Evolutionary conservation across 2,888 invertebrate species (phyloP), one percentile per base, ranked within the genome.

Genomic region (Diabrotica balteata): DNA sequence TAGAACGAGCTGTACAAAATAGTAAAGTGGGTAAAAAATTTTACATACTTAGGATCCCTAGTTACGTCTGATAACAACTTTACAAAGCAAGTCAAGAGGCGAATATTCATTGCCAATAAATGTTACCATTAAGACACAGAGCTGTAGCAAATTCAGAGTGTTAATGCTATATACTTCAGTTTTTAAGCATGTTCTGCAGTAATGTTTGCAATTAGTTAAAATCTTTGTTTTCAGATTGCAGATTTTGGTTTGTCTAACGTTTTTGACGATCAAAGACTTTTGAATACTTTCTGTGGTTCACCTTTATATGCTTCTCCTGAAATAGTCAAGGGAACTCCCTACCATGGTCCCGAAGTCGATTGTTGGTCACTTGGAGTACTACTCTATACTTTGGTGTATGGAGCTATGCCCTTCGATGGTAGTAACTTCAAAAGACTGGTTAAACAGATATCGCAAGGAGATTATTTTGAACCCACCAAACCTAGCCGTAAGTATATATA

Each of bases 321-420:
- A 88, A 98, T 98, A 77, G 97, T 98, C 50, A 95, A 95, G 86
- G 97, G 98, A 71, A 95, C 94, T 8, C 97, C 97, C 0, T 98
- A 98, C 83, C 93, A 93, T 80, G 99, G 99, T 7, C 98, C 98
- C 5, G 98, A 99, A 89, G 97, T 93, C 60, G 93, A 93, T 81
- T 93, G 93, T 81, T 93, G 93, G 98, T 98, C 98, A 42, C 86
- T 99, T 71, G 99, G 98, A 64, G 98, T 99, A 59, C 88, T 99
- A 58, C 88, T 99, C 8, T 99, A 99, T 84, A 98, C 98, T 57
- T 88, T 99, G 80, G 98, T 99, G 75, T 99, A 98, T 84, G 98
- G 98, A 77, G 97, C 98, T 73, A 99, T 99, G 99, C 99, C 95
- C 63, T 98, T 98, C 83, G 98, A 98, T 86, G 98, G 98, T 70